Base-by-base conservation (phyloP, 2,888 invertebrate species). In the Latheticus oryzae region DNA sequence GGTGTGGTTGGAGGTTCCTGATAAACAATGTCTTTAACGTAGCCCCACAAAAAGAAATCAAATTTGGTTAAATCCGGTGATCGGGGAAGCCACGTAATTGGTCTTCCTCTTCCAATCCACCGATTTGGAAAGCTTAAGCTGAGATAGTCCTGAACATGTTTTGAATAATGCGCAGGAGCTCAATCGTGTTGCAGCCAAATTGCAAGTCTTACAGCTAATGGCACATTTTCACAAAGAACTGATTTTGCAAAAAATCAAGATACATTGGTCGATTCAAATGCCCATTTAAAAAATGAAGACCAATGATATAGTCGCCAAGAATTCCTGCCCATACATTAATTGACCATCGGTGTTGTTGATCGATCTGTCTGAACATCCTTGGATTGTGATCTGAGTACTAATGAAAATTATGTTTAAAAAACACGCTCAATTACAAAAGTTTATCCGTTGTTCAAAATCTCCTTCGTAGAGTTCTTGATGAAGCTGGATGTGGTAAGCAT, bases 11-110 rank as follows among this genome's bases (percentile, higher is more conserved):
- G 26, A 4, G 8, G 9, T 26, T 26, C 26, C 9, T 8, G 26
- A 5, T 13, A 33, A 1, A 33, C 35, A 12, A 16, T 33, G 2
- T 33, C 17, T 12, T 33, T 33, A 2, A 33, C 35, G 3, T 1
- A 13, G 5, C 13, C 35, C 13, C 35, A 33, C 17, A 33, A 33
- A 17, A 33, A 33, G 8, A 33, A 33, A 33, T 12, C 35, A n/a
- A 11, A 35, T 7, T 5, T 11, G 15, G n/a, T 35, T 35, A 35
- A 3, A 11, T 30, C 30, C 3, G 35, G 35, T 13, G 30, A 30
- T 8, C 30, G 3, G n/a, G 30, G 30, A 5, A 8, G 30, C 30
- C 30, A 30, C n/a, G 3, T 3, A 5, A 9, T 30, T 3, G 30
- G 30, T 4, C 30, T 8, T 5, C 11, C 11, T 3, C 8, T 5